Evolutionary conservation across 1,140 invertebrate genomes (phyloP), one percentile per base, ranked within the genome.

Genomic region (Calephelis nemesis): DNA sequence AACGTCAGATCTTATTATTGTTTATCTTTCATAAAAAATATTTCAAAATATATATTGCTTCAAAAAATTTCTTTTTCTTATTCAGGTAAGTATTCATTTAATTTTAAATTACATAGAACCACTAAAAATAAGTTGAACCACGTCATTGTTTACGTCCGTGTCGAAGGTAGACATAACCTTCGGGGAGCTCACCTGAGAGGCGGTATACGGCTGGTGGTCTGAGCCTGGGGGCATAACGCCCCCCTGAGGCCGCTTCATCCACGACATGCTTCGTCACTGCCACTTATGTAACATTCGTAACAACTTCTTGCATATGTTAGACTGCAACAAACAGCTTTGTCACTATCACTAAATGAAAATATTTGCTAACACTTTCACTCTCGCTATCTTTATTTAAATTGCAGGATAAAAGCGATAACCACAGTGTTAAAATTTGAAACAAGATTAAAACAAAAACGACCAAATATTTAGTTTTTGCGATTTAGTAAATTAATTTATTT

Each of bases 201-300:
- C 75, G 70, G 68, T 72, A 74, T 81, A 85, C 65, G 78, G 52
- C 78, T 75, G 77, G 68, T 75, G 84, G 40, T 82, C 84, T 40
- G 83, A 65, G 48, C 73, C 78, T 42, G 85, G 75, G 66, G 82
- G 81, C 69, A 84, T 82, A 60, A 81, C 81, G 67, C 80, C 81
- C 67, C 79, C 83, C 72, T 84, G 80, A 45, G 81, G 74, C 77
- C 87, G 83, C 81, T 92, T 91, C 88, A 87, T 88, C 91, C 90
- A 92, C 79, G 90, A 92, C 91, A 92, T 92, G 72, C 71, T 74
- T 74, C 76, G 73, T 76, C 85, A 87, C 71, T 70, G 71, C 75
- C 71, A 62, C 82, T 91, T 91, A 91, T 82, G 88, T 91, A 92
- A 91, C 88, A 91, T 91, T 87, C 79, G 81, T 69, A 76, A 63